Base-by-base conservation (phyloP, 2,888 invertebrate species). In the Metacarcinus magister region DNA sequence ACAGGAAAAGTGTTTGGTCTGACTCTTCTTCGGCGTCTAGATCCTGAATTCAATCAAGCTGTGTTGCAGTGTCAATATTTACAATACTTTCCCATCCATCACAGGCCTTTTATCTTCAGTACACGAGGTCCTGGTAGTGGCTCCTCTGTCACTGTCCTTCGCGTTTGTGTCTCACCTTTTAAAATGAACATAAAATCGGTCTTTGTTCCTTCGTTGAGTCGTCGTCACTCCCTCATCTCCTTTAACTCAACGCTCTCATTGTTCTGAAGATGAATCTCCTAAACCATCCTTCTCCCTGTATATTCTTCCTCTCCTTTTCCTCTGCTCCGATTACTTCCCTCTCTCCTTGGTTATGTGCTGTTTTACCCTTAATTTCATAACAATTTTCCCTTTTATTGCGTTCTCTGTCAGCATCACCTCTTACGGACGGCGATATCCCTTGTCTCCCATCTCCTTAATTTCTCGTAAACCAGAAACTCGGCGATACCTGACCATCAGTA, bases 351-450 rank as follows among this genome's bases (percentile, higher is more conserved):
- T 82, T 82, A 82, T 82, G 82, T 82, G 32, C 82, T 82, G 82
- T 82, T 82, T 82, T 32, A 82, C 82, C 82, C 82, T 82, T 82
- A 82, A 82, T 82, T 82, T 82, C 82, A 82, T 82, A 82, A 82
- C 82, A 82, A 82, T 82, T 82, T 82, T 82, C 82, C 32, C 82
- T 82, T 82, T 82, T 82, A 82, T 82, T 82, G 82, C 82, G 82
- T 82, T 82, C 82, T 82, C 82, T 82, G 82, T 82, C 82, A 82
- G 82, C 82, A 82, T 82, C 82, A 82, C 32, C 82, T 82, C 82
- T 82, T 32, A 32, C 82, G 82, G 82, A 82, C 82, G 82, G 32
- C 82, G 82, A 82, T 82, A 28, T 82, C 82, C 82, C 82, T 82
- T 82, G 82, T 82, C 82, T 82, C 32, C 82, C 82, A 82, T 82